phyloP scores from a whole-genome alignment of 2,113 vertebrate species.

The Malurus elegans region DNA sequence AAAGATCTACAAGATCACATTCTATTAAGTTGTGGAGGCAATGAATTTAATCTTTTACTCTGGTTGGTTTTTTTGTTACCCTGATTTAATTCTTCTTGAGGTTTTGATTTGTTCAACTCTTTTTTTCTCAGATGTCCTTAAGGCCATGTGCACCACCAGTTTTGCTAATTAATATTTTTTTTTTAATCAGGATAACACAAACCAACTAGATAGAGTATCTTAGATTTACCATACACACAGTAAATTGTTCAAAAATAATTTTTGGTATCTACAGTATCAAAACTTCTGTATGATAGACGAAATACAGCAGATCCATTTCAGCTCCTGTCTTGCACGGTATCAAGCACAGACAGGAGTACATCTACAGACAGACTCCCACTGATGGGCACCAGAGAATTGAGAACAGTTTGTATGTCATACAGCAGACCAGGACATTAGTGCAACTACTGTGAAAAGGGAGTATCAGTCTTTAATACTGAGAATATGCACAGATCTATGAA shows the following conservation, averaged over 20 bases:
- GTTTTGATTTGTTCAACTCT: neutral
- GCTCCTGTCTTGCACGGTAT: neutral
- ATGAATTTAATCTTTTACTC: neutral
- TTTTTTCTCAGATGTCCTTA: neutral
- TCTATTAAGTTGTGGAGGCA: neutral
- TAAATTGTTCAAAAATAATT: neutral
- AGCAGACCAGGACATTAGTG: neutral
- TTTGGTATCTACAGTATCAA: neutral
- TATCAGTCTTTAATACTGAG: neutral
- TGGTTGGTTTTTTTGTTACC: neutral
- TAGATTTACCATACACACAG: neutral
- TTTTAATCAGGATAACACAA: neutral
- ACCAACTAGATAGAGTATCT: neutral
- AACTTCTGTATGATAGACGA: neutral
- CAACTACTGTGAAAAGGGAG: neutral
- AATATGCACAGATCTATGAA: neutral
- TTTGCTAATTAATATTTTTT: neutral
- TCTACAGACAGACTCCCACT: neutral
- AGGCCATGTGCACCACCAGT: neutral
- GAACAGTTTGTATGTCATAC: neutral
- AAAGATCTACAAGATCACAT: neutral
- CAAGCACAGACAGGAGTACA: neutral
- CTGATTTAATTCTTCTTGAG: neutral
- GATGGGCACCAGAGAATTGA: neutral
- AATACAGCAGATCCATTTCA: neutral